Base-by-base conservation (phyloP, 2,797 vertebrate genomes). In the Micromesistius poutassou region DNA sequence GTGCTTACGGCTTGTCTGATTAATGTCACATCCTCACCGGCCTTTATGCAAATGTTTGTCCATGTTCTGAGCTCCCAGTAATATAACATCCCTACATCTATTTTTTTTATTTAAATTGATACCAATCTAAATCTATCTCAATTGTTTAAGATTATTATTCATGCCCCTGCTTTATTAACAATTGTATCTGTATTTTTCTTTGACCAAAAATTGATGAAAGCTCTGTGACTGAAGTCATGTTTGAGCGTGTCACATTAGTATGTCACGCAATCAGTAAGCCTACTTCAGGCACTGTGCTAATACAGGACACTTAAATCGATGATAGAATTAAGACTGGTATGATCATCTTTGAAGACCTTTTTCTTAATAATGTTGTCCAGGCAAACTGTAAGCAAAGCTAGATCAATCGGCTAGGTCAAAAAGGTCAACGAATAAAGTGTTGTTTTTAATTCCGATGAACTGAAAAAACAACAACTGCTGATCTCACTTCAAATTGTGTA, bases 351-450 rank as follows among this genome's bases (percentile, higher is more conserved):
- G 16, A 50, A 50, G 16, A 50, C 5, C 19, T 62, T 62, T 62
- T n/a, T 5, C 22, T n/a, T 62, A n/a, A 62, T 62, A 16, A n/a
- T 0, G 62, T 68, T 12, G 62, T 68, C 62, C 2, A 28, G 62
- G 62, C 8, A 68, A 66, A 25, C n/a, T 28, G 62, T 68, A 62
- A 62, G 78, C 85, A 66, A 55, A 38, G 84, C 89, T 87, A 86
- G 89, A 90, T 90, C 88, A 89, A 88, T 85, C 84, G 42, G 36
- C 89, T 87, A 90, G 91, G 88, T 92, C 91, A 90, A 80, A 87
- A 76, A 86, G 91, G 92, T 93, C 91, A 93, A 73, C 75, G 78
- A 83, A 87, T 86, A 88, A 86, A 89, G 83, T 85, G 86, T 82
- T 85, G 86, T 83, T 91, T 80, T 84, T 90, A 78, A 77, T 80